Evolutionary conservation across 1,140 invertebrate species (phyloP), one percentile per base, ranked within the genome.

Genomic region (Macrocentrus cingulum): DNA sequence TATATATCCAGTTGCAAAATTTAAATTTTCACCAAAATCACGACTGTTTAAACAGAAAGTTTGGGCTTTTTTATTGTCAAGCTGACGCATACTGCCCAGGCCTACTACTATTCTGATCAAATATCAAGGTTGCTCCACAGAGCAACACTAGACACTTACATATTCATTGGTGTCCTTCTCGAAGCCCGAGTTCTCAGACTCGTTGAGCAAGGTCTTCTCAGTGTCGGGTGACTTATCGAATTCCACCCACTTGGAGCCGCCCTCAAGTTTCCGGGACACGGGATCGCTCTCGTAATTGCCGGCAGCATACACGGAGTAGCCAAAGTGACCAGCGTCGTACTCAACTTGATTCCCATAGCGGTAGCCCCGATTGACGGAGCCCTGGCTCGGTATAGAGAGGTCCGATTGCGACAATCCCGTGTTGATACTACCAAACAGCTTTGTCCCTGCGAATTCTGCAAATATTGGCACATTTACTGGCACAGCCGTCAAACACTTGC

Each of bases 391-490:
- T 64, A 89, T 83, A 54, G 88, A 90, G 0, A 89, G 79, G 64
- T 89, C 88, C 1, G 88, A 90, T 65, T 90, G 88, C 7, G 88
- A 88, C 2, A 91, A 76, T 1, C 89, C 89, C 0, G 88, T 89
- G 55, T 85, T 87, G 3, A 82, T 82, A 54, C 81, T 75, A 0
- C 82, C 77, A 50, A 76, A 78, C 7, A 76, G 59, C 61, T 72
- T 78, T 39, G 72, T 66, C 32, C 75, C 75, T 49, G 71, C 67
- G 61, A 77, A 75, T 55, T 67, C 77, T 80, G 61, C 66, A 67
- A 23, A 20, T 9, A 51, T 34, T 34, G 16, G 7, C 8, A 3
- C 7, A 39, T 15, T n/a, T 39, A 7, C 29, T 34, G 6, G 6
- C 29, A 7, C 29, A 34, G n/a, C n/a, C n/a, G n/a, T n/a, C n/a